A percentile compares a stretch with the other conserved stretches of the same genome.
Conservation (phyloP, 2,888 invertebrate species). For the Rotaria sp. region DNA sequence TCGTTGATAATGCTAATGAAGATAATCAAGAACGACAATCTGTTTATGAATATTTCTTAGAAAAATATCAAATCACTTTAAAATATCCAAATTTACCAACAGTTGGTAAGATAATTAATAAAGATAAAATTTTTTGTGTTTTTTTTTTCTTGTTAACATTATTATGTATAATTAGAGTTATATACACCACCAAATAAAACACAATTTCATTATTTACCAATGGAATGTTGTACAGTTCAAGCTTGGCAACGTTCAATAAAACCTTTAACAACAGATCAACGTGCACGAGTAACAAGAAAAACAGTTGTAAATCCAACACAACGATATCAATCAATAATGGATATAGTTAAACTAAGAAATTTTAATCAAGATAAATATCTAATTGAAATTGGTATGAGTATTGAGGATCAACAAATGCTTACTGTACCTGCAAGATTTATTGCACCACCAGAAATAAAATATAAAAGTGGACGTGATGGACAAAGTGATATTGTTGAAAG, state of each 20-base stretch:
- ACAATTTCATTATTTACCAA: conserved; percentile 19
- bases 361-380: conserved; percentile 11
- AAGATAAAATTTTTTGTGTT: no score
- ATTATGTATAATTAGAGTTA: neutral
- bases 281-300: conserved; percentile 6
- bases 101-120: neutral
- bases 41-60: neutral
- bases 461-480: neutral
- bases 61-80: neutral
- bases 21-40: neutral
- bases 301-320: neutral
- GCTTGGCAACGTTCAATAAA: conserved; percentile 26
- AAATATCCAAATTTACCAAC: conserved; percentile 12
- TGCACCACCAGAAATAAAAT: neutral
- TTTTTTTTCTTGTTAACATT: no score
- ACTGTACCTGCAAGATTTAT: neutral
- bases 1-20: neutral
- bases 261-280: neutral
- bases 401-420: neutral
- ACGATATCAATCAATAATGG: neutral
- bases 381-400: neutral
- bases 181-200: neutral
- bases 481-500: neutral
- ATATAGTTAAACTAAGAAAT: neutral
- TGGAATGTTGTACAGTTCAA: conserved; percentile 20